Percentiles rank a stretch among this genome's conserved stretches.
Evolutionary conservation across 2,113 vertebrate genomes (phyloP).

Genomic region (human): GRCh38 chr11:130579501-130580000

Average conservation of each 20-base stretch:
- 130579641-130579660: background rate
- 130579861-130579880: background rate
- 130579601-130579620: background rate
- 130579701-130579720: background rate
- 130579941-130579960: background rate
- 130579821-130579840: background rate
- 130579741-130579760: background rate
- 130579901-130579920: background rate
- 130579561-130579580: background rate
- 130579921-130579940: background rate
- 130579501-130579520: background rate
- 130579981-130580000: background rate
- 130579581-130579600: background rate
- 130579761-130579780: background rate
- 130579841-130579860: conserved; percentile 1
- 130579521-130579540: too few species aligned
- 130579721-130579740: background rate
- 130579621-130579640: background rate
- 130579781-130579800: background rate
- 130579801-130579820: background rate
- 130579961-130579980: background rate
- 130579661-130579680: background rate
- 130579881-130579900: background rate
- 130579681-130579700: background rate
- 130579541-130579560: background rate